These are phyloP conservation scores for Belonocnema kinseyi DNA, from an alignment of 1,140 invertebrate species.

Conservation along the genomic window DNA sequence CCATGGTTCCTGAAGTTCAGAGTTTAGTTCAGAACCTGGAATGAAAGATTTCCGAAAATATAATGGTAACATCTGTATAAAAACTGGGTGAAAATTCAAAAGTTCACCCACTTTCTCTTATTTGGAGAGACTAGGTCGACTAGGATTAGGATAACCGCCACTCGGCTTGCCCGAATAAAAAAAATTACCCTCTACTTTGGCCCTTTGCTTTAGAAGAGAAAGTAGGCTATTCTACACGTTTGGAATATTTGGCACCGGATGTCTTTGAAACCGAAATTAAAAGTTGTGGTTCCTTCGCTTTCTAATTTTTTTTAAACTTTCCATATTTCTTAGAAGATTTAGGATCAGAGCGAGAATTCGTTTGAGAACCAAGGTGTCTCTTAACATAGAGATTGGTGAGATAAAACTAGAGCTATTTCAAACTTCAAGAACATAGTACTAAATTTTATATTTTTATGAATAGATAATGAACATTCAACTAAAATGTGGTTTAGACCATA, in stretches of 20 bases:
- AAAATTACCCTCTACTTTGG: constrained; percentile 42
- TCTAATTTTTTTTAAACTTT: constrained; percentile 4
- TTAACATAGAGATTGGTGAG: not conserved
- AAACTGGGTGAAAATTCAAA: constrained; percentile 32
- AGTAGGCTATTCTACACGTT: constrained; percentile 40
- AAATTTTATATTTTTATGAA: too few relatives aligned
- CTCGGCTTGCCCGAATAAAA: constrained; percentile 36
- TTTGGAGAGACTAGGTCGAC: too few relatives aligned
- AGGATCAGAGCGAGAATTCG: not conserved
- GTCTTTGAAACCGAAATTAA: constrained; percentile 32
- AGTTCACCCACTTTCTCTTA: constrained; percentile 59
- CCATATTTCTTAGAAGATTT: constrained; percentile 22
- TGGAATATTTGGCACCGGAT: not conserved
- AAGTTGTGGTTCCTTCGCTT: not conserved
- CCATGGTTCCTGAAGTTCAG: not conserved
- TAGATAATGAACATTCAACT: too few relatives aligned
- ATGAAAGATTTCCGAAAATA: not conserved
- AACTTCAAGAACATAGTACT: too few relatives aligned
- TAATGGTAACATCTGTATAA: constrained; percentile 15
- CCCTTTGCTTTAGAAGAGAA: constrained; percentile 47
- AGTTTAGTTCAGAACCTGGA: not conserved
- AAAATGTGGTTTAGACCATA: too few relatives aligned
- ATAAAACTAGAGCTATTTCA: too few relatives aligned
- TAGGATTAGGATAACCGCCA: constrained; percentile 12
- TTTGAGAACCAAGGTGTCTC: not conserved